A percentile compares a stretch with the other conserved stretches of the same genome.
These are phyloP conservation scores for Melikaiella ostensackeni DNA, from an alignment of 2,888 invertebrate species.

Conservation along the genomic window DNA sequence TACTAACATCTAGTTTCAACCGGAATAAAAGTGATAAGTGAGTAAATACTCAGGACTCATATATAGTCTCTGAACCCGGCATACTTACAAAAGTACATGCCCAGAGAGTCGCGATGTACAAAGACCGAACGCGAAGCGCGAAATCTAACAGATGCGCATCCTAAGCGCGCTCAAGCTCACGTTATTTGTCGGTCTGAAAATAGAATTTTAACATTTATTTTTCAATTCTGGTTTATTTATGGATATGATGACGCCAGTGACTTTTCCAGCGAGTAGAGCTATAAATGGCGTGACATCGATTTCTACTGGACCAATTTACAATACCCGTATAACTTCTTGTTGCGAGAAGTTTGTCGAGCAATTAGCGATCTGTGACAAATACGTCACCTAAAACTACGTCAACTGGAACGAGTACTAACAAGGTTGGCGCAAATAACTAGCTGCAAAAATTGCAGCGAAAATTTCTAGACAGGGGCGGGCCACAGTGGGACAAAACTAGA, in stretches of 20 bases:
- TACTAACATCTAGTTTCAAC: too few relatives aligned
- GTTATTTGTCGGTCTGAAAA: too few relatives aligned
- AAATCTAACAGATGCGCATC: too few relatives aligned
- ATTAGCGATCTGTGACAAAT: constrained; percentile 58
- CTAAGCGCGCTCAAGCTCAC: too few relatives aligned
- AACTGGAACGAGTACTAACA: constrained; percentile 34
- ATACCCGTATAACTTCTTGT: constrained; percentile 34
- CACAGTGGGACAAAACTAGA: too few relatives aligned
- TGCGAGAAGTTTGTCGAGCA: constrained; percentile 58
- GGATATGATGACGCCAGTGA: neutral
- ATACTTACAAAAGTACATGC: too few relatives aligned
- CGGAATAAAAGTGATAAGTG: too few relatives aligned
- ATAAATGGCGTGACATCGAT: constrained; percentile 58
- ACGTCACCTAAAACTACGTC: constrained; percentile 44
- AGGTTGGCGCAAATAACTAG: constrained; percentile 28
- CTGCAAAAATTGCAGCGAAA: neutral
- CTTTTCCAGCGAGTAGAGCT: constrained; percentile 17
- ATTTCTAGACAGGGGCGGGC: neutral
- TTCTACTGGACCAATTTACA: constrained; percentile 60
- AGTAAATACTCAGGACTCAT: too few relatives aligned
- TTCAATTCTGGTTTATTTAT: neutral
- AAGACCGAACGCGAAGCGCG: too few relatives aligned
- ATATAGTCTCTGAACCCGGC: too few relatives aligned
- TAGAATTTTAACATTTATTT: too few relatives aligned
- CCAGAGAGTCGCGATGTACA: too few relatives aligned